Percentiles rank a stretch among this genome's conserved stretches.
These are phyloP conservation scores for Peromyscus attwateri DNA, from an alignment of 2,797 vertebrate species.

Conservation along the genomic window DNA sequence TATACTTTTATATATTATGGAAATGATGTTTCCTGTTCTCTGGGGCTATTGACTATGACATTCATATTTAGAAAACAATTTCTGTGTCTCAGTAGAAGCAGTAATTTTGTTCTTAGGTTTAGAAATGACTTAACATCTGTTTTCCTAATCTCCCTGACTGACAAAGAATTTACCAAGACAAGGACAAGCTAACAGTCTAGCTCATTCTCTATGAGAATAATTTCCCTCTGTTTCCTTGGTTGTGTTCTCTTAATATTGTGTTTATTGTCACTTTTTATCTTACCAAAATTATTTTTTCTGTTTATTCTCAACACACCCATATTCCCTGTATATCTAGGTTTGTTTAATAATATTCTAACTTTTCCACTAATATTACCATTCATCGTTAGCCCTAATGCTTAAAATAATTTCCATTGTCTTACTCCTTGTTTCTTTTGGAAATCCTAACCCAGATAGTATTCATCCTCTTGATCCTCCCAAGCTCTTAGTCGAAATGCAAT, in stretches of 20 bases:
- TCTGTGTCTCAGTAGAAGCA: not conserved
- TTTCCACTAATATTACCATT: not conserved
- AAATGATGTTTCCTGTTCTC: not conserved
- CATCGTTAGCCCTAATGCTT: not conserved
- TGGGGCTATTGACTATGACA: not conserved
- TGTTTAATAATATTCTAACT: not conserved
- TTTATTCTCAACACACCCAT: not conserved
- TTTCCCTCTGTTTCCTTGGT: not conserved
- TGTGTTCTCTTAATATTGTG: not conserved
- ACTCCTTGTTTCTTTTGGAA: not conserved
- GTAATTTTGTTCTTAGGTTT: slow-evolving; percentile 12
- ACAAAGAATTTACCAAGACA: not conserved
- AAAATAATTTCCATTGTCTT: not conserved
- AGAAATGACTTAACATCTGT: not conserved
- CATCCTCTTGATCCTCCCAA: not conserved
- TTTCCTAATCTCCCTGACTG: not conserved
- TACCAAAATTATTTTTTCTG: not conserved
- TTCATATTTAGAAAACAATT: not conserved
- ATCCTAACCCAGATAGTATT: not conserved
- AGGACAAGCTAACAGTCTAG: not conserved
- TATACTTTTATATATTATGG: not conserved
- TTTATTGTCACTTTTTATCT: not conserved
- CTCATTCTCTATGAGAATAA: not conserved
- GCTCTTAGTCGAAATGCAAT: not conserved
- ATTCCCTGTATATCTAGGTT: not conserved